Evolutionary conservation across 2,888 invertebrate species (phyloP), one percentile per base, ranked within the genome.

Genomic region (Agonopterix subpropinquella): DNA sequence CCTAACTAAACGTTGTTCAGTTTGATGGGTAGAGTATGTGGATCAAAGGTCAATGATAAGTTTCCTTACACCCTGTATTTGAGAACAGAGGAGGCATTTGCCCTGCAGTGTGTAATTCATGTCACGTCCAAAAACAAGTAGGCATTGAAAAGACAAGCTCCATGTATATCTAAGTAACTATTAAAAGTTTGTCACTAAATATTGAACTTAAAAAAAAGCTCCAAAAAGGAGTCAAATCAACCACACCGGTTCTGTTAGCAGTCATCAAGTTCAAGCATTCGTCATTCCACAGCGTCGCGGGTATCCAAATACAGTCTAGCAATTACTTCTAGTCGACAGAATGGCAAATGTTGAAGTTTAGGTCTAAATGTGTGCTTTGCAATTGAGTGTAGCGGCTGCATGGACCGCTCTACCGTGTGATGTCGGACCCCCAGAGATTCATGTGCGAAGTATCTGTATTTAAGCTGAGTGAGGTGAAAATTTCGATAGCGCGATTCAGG

Each of bases 291-390:
- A 64, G 64, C 57, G 78, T 77, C 79, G 63, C 65, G 61, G 77
- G 73, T 76, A 77, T 77, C 70, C 69, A 64, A 72, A 73, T 78
- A 78, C 78, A 74, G 70, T 79, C 83, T 81, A 81, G 80, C 78
- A 69, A 77, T 77, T 78, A 67, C 67, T 68, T 80, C 80, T 81
- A 82, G 80, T 77, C 72, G 76, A 80, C 80, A 80, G 83, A 82
- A 82, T 83, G 81, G 83, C 81, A 83, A 83, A 83, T 74, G 67
- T 82, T 83, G 82, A 83, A 82, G 73, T 62, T 66, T 64, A 58
- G 63, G 60, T 62, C 64, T 70, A 64, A 63, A 67, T 67, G 65
- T 62, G 74, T 62, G 58, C 51, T 52, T 63, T 75, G 77, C 80
- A 79, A 11, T 73, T 70, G 51, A 50, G 64, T 72, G 66, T 51